phyloP scores from a whole-genome alignment of 2,113 vertebrate genomes.

The Elaphurus davidianus region DNA sequence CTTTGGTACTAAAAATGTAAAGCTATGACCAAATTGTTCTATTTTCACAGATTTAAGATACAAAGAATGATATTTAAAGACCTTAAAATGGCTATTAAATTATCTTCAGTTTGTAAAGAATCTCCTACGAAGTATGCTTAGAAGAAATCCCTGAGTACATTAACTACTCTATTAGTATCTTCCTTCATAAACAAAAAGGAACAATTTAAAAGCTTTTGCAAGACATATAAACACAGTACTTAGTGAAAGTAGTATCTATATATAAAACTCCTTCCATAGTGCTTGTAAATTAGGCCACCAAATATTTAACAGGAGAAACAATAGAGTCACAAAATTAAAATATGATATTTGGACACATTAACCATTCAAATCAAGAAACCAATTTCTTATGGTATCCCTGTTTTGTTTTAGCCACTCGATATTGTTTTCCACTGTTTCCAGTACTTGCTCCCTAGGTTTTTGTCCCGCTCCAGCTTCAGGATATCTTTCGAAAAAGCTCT shows the following conservation, averaged over 20 bases:
- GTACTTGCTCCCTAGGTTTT: conserved; percentile 87
- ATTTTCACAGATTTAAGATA: conserved; percentile 75
- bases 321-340: background rate
- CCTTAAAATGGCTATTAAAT: conserved; percentile 65
- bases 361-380: conserved; percentile 78
- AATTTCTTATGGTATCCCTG: conserved; percentile 80
- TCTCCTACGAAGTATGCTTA: conserved; percentile 58
- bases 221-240: conserved; percentile 39
- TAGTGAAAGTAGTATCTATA: background rate
- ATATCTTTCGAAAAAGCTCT: conserved; percentile 91
- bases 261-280: background rate
- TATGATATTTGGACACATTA: background rate
- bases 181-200: conserved; percentile 63
- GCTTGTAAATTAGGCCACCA: conserved; percentile 31
- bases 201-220: conserved; percentile 56
- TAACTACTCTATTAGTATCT: conserved; percentile 54
- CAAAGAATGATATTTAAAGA: conserved; percentile 65
- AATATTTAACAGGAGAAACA: conserved; percentile 32
- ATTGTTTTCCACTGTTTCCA: conserved; percentile 93
- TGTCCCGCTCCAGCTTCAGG: conserved; percentile 93
- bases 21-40: conserved; percentile 65
- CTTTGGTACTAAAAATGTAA: conserved; percentile 70
- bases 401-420: conserved; percentile 90
- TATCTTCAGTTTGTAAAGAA: conserved; percentile 69
- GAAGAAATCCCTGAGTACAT: conserved; percentile 81